Evolutionary conservation across 92 coral and sea anemone genomes (phyloP).

Genomic region (Hydrozoanthus gracilis): DNA sequence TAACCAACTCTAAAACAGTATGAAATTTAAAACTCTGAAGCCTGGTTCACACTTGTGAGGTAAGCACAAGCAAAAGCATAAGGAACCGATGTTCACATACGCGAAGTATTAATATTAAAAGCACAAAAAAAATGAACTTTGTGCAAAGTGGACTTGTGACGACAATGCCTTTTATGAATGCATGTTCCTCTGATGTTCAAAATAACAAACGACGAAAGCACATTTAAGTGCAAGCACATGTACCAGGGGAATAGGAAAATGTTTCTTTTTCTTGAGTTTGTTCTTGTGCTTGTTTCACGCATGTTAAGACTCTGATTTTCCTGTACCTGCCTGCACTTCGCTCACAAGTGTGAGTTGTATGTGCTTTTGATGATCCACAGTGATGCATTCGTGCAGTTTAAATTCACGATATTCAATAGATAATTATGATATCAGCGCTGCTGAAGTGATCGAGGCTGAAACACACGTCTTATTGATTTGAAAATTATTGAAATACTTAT

Average conservation of each 20-base stretch:
- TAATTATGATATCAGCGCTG: neutral
- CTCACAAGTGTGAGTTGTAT: neutral
- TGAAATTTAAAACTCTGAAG: no score
- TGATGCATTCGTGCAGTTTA: neutral
- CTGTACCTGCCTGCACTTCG: neutral
- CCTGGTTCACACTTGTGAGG: no score
- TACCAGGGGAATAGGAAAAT: no score
- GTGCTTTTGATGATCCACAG: neutral
- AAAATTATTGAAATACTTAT: neutral
- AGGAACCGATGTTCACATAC: no score
- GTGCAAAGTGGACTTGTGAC: no score
- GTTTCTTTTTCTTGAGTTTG: no score
- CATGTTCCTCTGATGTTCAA: neutral
- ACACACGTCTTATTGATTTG: neutral
- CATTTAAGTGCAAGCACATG: no score
- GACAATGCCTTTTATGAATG: neutral
- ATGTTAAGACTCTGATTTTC: no score
- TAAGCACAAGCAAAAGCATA: no score
- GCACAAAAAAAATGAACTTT: neutral
- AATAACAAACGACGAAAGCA: no score
- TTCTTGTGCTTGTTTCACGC: no score
- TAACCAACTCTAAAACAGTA: no score
- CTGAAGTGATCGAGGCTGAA: neutral
- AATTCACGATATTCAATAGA: neutral
- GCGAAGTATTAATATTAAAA: neutral